Evolutionary conservation across 2,888 invertebrate species (phyloP), one percentile per base, ranked within the genome.

Genomic region (Atrina japonica): DNA sequence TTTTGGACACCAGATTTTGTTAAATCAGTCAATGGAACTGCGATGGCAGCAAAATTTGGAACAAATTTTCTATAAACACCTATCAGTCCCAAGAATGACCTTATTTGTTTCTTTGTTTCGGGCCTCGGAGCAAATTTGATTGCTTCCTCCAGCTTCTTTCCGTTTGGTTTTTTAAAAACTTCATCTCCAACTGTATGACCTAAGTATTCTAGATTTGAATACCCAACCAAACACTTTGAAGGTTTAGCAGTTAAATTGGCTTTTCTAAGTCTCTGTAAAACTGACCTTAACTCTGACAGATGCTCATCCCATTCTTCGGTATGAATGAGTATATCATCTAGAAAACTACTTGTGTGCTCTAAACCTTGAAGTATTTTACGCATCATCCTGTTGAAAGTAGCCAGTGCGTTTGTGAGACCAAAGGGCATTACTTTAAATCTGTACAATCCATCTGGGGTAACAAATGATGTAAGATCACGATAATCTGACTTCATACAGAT

Each of bases 31-130:
- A 78, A 35, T 2, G 72, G 73, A 16, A 41, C 61, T 1, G 73
- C 60, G 0, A 75, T 41, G 16, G 60, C 49, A 3, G 70, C 50
- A 59, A 75, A 73, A 23, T 76, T 66, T 0, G 58, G 66, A 40
- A 75, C 66, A 29, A 68, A 71, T n/a, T 60, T 64, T 14, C 63
- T 9, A 50, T 76, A 76, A 53, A 53, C 73, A n/a, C 70, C 70
- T 6, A 43, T 52, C n/a, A 71, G 23, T 2, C 73, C 73, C 3
- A 73, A n/a, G 40, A 73, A 73, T 14, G 55, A 58, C 16, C 70
- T 35, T 5, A 67, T 23, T 29, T 66, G 35, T 23, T 64, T 65
- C 47, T 70, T 67, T 2, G 55, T 66, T 25, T 41, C 45, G 7
- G 67, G 71, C 16, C 47, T 18, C 18, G 65, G 68, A 35, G 49